Percentiles rank a stretch among this genome's conserved stretches.
These are phyloP conservation scores for Heteractis magnifica DNA, from an alignment of 92 coral and sea anemone species.

Conservation along the genomic window DNA sequence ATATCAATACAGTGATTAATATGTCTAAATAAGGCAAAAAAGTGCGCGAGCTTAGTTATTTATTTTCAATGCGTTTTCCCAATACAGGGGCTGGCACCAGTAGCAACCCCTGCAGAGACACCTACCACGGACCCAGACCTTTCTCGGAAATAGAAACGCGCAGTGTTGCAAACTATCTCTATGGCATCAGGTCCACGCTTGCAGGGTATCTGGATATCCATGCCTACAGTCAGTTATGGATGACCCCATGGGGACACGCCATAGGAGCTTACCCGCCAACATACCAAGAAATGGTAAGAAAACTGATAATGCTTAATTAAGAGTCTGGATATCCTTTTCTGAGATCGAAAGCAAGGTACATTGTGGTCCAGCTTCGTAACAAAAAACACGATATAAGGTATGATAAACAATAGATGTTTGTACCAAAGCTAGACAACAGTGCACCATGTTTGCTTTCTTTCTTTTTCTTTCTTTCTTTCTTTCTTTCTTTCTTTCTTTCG, in stretches of 20 bases:
- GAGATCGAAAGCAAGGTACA: too few relatives aligned
- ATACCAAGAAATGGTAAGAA: slow-evolving; percentile 32
- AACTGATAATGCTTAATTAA: not conserved
- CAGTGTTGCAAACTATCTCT: slow-evolving; percentile 80
- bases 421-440: too few relatives aligned
- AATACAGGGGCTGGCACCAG: slow-evolving; percentile 72
- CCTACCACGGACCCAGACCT: slow-evolving; percentile 77
- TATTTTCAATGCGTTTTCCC: not conserved
- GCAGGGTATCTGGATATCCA: slow-evolving; percentile 94
- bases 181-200: slow-evolving; percentile 64
- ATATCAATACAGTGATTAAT: not conserved
- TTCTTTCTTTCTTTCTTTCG: too few relatives aligned
- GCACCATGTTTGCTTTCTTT: too few relatives aligned
- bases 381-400: too few relatives aligned
- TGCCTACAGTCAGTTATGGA: slow-evolving; percentile 97
- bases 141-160: slow-evolving; percentile 88
- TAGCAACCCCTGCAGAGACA: slow-evolving; percentile 64
- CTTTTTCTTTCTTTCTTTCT: too few relatives aligned
- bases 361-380: too few relatives aligned
- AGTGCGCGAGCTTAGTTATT: too few relatives aligned
- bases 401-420: too few relatives aligned
- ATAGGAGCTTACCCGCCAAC: slow-evolving; percentile 43
- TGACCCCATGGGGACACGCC: slow-evolving; percentile 93
- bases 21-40: too few relatives aligned
- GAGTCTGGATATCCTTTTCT: too few relatives aligned